phyloP scores from a whole-genome alignment of 2,888 invertebrate species.

The Caenorhabditis zanzibari region DNA sequence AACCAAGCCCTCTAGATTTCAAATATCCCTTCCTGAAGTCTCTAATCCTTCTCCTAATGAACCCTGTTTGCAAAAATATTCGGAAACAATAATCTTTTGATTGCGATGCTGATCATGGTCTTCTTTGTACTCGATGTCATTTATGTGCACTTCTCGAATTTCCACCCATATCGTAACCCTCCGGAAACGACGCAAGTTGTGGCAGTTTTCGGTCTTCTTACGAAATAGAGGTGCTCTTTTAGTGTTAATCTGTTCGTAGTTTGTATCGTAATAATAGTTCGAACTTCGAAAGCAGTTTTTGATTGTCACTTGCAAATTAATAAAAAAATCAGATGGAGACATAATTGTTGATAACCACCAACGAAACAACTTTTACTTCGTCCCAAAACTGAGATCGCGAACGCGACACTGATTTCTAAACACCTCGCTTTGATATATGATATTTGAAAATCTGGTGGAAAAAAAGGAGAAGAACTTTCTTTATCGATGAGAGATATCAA shows the following conservation, averaged over 20 bases:
- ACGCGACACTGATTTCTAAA: conserved; percentile 11
- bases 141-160: conserved; percentile 33
- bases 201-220: conserved; percentile 11
- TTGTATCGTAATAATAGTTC: background rate
- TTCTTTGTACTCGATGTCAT: conserved; percentile 13
- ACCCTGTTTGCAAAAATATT: background rate
- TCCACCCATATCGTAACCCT: conserved; percentile 4
- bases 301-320: conserved; percentile 20
- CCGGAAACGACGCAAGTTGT: conserved; percentile 9
- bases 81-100: conserved; percentile 19
- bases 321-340: conserved; percentile 4
- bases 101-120: conserved; percentile 25
- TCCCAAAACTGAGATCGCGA: conserved; percentile 32
- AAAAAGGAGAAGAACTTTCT: background rate
- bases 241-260: conserved; percentile 18
- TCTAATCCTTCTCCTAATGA: background rate
- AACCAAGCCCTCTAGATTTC: no score
- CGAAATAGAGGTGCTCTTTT: conserved; percentile 5
- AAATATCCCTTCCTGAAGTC: no score
- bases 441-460: background rate
- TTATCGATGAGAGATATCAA: background rate
- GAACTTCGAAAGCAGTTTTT: conserved; percentile 10
- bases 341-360: conserved; percentile 25
- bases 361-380: conserved; percentile 19
- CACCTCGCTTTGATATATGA: background rate